Base-by-base conservation (phyloP, 2,888 invertebrate genomes). In the Noctua fimbriata region DNA sequence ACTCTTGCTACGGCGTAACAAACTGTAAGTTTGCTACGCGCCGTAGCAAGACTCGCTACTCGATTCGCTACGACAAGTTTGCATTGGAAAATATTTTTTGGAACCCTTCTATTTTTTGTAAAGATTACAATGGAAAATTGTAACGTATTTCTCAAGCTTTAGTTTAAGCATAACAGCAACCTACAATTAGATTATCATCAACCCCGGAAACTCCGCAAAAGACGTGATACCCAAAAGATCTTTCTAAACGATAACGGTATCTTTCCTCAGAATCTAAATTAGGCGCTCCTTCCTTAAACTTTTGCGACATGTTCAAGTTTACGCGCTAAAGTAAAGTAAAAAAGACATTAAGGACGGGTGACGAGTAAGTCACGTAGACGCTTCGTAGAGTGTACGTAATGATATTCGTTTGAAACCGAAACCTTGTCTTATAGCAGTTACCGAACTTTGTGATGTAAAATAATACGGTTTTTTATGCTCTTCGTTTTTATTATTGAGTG, bases 211-310 rank as follows among this genome's bases (percentile, higher is more conserved):
- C n/a, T 80, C 9, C 36, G 18, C 47, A 69, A 78, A 79, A 70
- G 18, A 44, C 60, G 49, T 63, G 41, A 79, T 69, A 32, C 28
- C n/a, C 10, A 55, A 70, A 77, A 73, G 60, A 81, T 63, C 2
- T 32, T 73, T 65, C 18, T 2, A 32, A 41, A 63, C 75, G 76
- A 85, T 83, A 78, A 71, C 52, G 16, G 24, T 49, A 82, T 83
- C 83, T 75, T 77, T 16, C 21, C 65, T 44, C 28, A 63, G 70
- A 77, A 83, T 83, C 80, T 84, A 79, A 82, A 88, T 84, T 71
- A 82, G 73, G 36, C 47, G 24, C 49, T 78, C 36, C 18, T 63
- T 58, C 58, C 52, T 74, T 77, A 75, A 78, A 85, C 78, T 85
- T 60, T 73, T 21, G 21, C 36, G 76, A 65, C 69, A 76, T 82